Base-by-base conservation (phyloP, 2,113 vertebrate species). In the Crotalus horridus region DNA sequence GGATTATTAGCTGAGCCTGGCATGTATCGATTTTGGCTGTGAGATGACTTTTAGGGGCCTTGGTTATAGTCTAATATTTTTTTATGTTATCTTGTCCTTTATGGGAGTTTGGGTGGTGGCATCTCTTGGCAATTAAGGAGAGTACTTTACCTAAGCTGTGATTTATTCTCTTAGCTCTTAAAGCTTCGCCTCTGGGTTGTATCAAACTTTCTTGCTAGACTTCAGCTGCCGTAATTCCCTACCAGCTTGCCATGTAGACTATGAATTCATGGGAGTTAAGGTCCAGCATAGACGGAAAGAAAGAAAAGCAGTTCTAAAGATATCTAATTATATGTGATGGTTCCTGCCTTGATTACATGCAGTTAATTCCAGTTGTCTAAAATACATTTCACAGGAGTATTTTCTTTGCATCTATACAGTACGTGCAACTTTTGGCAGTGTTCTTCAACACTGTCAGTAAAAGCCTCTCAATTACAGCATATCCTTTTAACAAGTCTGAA, bases 401-500 rank as follows among this genome's bases (percentile, higher is more conserved):
- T 95, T 94, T 96, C 95, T 96, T n/a, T 95, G 48, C 95, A 94
- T 88, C 90, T 96, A 94, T 89, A 90, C 89, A 46, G 91, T 94
- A 93, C 94, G 91, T 94, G 93, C 94, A 97, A 97, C 95, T 97
- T 95, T 93, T 96, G 94, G 93, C 96, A 95, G 92, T 96, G 89
- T 95, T 94, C 91, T 96, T 94, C 96, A 91, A 90, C 89, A 91
- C 55, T 86, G 53, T 95, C 96, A 95, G 95, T 96, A 96, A 97
- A 97, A 81, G 95, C 48, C 96, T 92, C 94, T 95, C 95, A 93
- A 89, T 96, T 97, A 89, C 39, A 96, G 69, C 58, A 86, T 94
- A 96, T 93, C 93, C 88, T 97, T 96, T 95, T 95, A 96, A 92
- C 95, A 97, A 97, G 93, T 94, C 90, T 96, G 95, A 96, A 89